A percentile compares a stretch with the other conserved stretches of the same genome.
Conservation (phyloP, 2,113 vertebrate species). For the Pollimyrus isidori region DNA sequence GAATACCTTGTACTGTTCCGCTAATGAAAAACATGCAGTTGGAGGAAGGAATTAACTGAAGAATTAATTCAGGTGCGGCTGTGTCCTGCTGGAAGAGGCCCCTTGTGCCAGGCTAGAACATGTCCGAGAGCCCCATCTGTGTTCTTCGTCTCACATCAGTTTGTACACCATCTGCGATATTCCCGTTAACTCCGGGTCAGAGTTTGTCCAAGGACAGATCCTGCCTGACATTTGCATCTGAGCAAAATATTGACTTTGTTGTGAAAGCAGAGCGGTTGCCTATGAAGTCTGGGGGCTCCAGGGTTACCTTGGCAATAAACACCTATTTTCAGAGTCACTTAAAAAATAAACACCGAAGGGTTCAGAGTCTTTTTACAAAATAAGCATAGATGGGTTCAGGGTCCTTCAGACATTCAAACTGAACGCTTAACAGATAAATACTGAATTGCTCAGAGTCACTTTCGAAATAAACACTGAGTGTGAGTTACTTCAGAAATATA, state of each 20-base stretch:
- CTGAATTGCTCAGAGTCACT: neutral
- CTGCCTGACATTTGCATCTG: neutral
- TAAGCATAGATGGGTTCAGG: neutral
- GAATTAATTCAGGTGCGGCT: neutral
- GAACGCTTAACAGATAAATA: neutral
- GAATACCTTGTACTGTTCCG: neutral
- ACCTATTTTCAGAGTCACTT: neutral
- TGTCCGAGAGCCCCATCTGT: neutral
- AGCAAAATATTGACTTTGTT: neutral
- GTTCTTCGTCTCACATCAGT: neutral
- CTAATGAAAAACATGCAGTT: neutral
- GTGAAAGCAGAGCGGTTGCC: neutral
- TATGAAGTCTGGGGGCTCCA: neutral
- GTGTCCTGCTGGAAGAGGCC: neutral
- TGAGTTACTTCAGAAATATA: no score
- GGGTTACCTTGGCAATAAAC: neutral
- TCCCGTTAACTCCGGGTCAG: neutral
- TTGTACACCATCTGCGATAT: neutral
- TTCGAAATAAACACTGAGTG: neutral
- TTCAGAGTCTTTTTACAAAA: neutral
- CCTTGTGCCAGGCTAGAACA: neutral
- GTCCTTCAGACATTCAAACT: no score
- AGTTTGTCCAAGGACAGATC: conserved; percentile 4
- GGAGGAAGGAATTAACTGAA: neutral
- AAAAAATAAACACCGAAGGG: neutral